phyloP scores from a whole-genome alignment of 2,888 invertebrate genomes.

The Watsonalla cultraria region DNA sequence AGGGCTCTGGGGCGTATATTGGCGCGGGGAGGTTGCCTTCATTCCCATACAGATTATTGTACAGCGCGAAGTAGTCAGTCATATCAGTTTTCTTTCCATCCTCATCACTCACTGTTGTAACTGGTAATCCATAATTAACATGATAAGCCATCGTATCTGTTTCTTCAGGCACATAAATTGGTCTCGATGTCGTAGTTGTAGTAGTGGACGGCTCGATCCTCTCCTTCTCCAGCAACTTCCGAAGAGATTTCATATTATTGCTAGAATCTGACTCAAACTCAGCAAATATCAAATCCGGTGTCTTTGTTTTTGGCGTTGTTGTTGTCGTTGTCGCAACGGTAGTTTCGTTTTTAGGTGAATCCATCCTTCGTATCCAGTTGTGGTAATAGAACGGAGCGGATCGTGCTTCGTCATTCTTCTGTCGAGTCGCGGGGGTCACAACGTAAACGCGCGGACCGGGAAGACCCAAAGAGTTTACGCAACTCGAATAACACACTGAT shows the following conservation, averaged over 20 bases:
- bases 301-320: conserved; percentile 36
- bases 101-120: conserved; percentile 10
- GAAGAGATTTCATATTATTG: conserved; percentile 55
- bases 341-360: conserved; percentile 36
- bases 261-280: conserved; percentile 61
- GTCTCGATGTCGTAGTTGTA: conserved; percentile 37
- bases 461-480: conserved; percentile 38
- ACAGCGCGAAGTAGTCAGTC: conserved; percentile 52
- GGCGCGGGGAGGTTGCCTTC: conserved; percentile 41
- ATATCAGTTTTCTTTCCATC: conserved; percentile 30
- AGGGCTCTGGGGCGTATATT: conserved; percentile 35
- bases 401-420: conserved; percentile 42
- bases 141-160: conserved; percentile 23
- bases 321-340: conserved; percentile 37
- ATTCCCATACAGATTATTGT: conserved; percentile 50
- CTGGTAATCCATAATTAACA: conserved; percentile 34
- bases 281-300: conserved; percentile 70
- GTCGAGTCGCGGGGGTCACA: conserved; percentile 58
- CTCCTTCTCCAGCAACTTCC: conserved; percentile 62
- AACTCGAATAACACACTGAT: conserved; percentile 36
- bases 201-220: conserved; percentile 30
- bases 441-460: conserved; percentile 66
- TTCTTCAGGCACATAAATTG: conserved; percentile 60
- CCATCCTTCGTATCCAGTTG: conserved; percentile 68
- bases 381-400: conserved; percentile 66